Conservation (phyloP, 2,113 vertebrate genomes). For the Lepidothrix coronata region DNA sequence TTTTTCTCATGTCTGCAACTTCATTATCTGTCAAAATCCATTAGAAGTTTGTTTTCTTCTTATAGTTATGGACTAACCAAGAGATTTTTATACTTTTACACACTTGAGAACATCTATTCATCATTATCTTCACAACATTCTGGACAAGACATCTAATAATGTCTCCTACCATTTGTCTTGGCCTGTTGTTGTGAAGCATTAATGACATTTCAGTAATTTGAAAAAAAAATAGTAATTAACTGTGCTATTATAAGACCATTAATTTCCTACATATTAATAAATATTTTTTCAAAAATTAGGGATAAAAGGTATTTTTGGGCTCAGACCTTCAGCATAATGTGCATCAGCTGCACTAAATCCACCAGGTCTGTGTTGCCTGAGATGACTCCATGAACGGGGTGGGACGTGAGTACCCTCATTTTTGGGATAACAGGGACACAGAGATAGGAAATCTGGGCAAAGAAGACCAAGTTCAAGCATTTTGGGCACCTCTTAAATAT, state of each 20-base stretch:
- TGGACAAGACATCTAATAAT: not conserved
- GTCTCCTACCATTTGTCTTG: not conserved
- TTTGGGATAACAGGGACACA: not conserved
- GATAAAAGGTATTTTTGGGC: not conserved
- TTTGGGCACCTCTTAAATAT: not conserved
- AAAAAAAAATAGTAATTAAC: not conserved
- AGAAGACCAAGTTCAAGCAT: not conserved
- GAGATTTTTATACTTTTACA: not conserved
- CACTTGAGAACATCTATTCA: not conserved
- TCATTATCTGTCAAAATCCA: conserved; percentile 29
- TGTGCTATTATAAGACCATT: not conserved
- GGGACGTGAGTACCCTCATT: not conserved
- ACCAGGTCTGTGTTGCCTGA: not conserved
- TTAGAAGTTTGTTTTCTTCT: not conserved
- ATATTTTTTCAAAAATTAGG: not conserved
- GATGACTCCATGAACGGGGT: not conserved
- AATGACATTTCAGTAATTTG: not conserved
- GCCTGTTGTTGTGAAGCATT: not conserved
- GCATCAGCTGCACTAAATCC: not conserved
- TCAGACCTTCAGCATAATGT: not conserved
- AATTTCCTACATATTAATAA: not conserved
- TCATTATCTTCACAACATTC: not conserved
- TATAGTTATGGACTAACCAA: not conserved
- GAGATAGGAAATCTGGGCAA: not conserved
- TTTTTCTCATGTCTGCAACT: not conserved